Evolutionary conservation across 2,797 vertebrate species (phyloP), one percentile per base, ranked within the genome.

Genomic region (Momotus momota): DNA sequence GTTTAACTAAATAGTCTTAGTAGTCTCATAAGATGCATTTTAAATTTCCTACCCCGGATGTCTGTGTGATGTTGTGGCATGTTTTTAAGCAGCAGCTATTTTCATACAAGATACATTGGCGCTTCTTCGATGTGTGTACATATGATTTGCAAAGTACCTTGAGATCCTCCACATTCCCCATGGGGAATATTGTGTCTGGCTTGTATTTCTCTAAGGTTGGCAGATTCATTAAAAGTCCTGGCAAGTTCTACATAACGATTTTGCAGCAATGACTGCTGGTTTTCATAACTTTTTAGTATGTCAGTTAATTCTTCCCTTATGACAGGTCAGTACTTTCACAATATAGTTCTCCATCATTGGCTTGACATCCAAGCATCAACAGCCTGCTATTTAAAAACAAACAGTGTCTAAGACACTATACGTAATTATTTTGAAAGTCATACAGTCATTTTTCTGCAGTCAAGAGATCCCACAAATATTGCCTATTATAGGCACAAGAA

Each of bases 241-340:
- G 46, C n/a, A 79, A 93, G 38, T 72, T 93, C 54, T 95, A 79
- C 51, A 41, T 38, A 55, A 46, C 48, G 51, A 79, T 84, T 95
- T 90, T 92, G 22, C 72, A 55, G 27, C 43, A 89, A 67, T 64
- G 60, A 38, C 62, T 87, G 15, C n/a, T 93, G 61, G 13, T 79
- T 96, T 92, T 88, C 67, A 35, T 77, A 94, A 81, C 45, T 72
- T 88, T 73, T 69, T 55, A 57, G 27, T 58, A n/a, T 65, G 67
- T 79, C 71, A 75, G 52, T 74, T 93, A 84, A 74, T 88, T 86
- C 52, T 64, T 78, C 40, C 40, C 45, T 88, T 41, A 25, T 65
- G 41, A 74, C 83, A 71, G 66, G 82, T 90, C 89, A 93, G 52
- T 81, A 88, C 80, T 74, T 77, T 84, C 57, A 77, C 45, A 82